Evolutionary conservation across 37 sponge, comb jelly and placozoan species (phyloP), one percentile per base, ranked within the genome.

Genomic region (Axinella damicornis): DNA sequence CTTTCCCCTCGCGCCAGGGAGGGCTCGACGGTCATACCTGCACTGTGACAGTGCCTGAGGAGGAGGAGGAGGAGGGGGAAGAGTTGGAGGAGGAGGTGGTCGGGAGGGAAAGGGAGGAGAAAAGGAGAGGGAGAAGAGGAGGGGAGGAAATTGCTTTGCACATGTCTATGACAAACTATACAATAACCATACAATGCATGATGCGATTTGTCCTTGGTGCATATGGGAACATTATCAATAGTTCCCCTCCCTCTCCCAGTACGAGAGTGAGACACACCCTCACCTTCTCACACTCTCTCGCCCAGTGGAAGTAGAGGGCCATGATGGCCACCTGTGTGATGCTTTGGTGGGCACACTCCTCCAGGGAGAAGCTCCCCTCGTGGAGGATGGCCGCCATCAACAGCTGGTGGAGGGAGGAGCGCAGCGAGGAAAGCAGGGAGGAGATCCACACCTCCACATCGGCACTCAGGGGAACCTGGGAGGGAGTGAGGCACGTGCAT

Each of bases 281-380:
- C 46, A 46, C 93, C 53, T 79, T 53, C 69, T 94, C 95, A 81
- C 90, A 89, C 60, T 97, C 95, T 57, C 54, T 71, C 40, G 95
- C 89, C 97, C 97, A 97, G 34, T 92, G 80, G 53, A 85, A 75
- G 82, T 87, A 83, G 52, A 94, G 78, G 24, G 82, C 92, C 53
- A 92, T 58, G 34, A 64, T 54, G 64, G 95, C 89, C 31, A 92
- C 93, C 68, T 97, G 97, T 18, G 80, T 57, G 58, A 79, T 62
- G 34, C 82, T 31, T 35, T 80, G 31, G 24, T 72, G 71, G 27
- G 57, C 53, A 24, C 65, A 52, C 22, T 89, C 79, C 59, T 89
- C 89, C 56, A 77, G 76, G 39, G 89, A 71, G 66, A 57, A 63
- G 62, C 25, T 63, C 25, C 38, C 31, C 32, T n/a, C 11, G 22